Percentiles rank a stretch among this genome's conserved stretches.
These are phyloP conservation scores for Agrypnus murinus DNA, from an alignment of 2,888 invertebrate genomes.

Conservation along the genomic window DNA sequence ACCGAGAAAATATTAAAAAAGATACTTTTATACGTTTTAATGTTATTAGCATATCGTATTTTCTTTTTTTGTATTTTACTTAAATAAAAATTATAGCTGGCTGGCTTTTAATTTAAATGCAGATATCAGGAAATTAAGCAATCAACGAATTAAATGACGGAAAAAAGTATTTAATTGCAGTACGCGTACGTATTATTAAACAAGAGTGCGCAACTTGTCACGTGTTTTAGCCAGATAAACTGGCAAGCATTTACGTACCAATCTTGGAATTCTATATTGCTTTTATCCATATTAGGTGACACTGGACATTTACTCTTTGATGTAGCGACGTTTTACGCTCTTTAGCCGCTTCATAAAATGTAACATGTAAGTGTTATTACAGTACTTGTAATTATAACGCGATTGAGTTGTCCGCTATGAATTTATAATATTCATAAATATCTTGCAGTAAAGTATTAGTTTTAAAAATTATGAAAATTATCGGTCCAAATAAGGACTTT, in stretches of 20 bases:
- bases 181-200: constrained; percentile 17
- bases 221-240: constrained; percentile 2
- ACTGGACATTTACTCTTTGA: constrained; percentile 34
- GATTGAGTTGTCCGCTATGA: constrained; percentile 38
- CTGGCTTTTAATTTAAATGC: no score
- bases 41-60: not conserved
- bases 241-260: constrained; percentile 39
- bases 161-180: not conserved
- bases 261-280: constrained; percentile 46
- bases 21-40: constrained; percentile 16
- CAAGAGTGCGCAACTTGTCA: constrained; percentile 23
- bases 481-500: constrained; percentile 14
- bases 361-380: constrained; percentile 39
- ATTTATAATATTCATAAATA: constrained; percentile 36
- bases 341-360: constrained; percentile 39
- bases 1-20: constrained; percentile 8
- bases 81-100: no score
- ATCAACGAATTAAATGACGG: no score
- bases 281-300: constrained; percentile 47
- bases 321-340: constrained; percentile 38
- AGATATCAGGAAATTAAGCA: no score
- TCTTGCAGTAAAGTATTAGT: constrained; percentile 19
- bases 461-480: constrained; percentile 8
- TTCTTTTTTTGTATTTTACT: no score
- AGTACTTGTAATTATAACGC: constrained; percentile 35